A percentile compares a stretch with the other conserved stretches of the same genome.
These are phyloP conservation scores for Menidia beryllina DNA, from an alignment of 2,113 vertebrate genomes.

Conservation along the genomic window DNA sequence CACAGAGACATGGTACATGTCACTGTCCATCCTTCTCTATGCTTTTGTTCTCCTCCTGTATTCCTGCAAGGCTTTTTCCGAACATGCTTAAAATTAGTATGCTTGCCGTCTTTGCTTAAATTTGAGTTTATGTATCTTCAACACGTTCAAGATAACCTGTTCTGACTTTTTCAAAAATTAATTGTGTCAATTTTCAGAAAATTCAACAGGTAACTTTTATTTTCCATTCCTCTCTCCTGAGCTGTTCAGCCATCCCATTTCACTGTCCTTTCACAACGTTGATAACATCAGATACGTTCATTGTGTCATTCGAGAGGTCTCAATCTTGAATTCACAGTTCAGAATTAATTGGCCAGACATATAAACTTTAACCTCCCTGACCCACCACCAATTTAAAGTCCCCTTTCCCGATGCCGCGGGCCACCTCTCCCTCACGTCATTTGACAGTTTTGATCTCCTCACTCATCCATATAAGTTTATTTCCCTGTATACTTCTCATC, in stretches of 20 bases:
- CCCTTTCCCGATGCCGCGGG: slow-evolving; percentile 1
- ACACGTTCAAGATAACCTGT: not conserved
- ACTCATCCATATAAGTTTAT: slow-evolving; percentile 7
- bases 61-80: not conserved
- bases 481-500: slow-evolving; percentile 22
- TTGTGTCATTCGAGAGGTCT: slow-evolving; percentile 44
- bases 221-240: slow-evolving; percentile 9
- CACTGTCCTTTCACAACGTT: slow-evolving; percentile 23
- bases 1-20: slow-evolving; percentile 7
- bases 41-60: not conserved
- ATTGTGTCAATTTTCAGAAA: not conserved
- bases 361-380: slow-evolving; percentile 23
- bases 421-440: not conserved
- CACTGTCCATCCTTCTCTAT: not conserved
- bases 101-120: not conserved
- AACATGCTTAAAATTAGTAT: not conserved
- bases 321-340: slow-evolving; percentile 49
- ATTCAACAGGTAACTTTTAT: slow-evolving; percentile 17
- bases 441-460: slow-evolving; percentile 15
- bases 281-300: slow-evolving; percentile 32
- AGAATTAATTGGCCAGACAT: slow-evolving; percentile 28
- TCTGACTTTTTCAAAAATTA: slow-evolving; percentile 1
- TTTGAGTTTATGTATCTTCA: not conserved
- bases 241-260: slow-evolving; percentile 16
- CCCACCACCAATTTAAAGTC: slow-evolving; percentile 12